Evolutionary conservation across 2,888 invertebrate genomes (phyloP).

Genomic region (Fissipunctia ypsillon): DNA sequence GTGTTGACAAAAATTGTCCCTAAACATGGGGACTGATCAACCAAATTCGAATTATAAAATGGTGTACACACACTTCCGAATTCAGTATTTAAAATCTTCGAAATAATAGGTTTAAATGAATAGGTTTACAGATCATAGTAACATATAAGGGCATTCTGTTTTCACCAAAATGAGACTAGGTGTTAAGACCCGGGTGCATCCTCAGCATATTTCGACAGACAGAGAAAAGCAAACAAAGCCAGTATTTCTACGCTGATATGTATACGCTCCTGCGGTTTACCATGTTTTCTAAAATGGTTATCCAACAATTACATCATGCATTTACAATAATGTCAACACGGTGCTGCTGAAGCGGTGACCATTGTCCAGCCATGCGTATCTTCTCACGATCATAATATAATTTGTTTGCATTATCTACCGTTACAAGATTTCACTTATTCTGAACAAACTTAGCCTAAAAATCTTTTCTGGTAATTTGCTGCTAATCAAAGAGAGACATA

Average conservation of each 20-base stretch:
- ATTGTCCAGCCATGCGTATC: constrained; percentile 63
- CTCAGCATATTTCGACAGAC: neutral
- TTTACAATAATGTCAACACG: constrained; percentile 36
- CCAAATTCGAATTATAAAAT: too few relatives aligned
- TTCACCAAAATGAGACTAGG: constrained; percentile 12
- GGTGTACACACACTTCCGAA: neutral
- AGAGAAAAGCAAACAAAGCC: constrained; percentile 15
- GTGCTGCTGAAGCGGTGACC: constrained; percentile 24
- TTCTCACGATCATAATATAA: constrained; percentile 67
- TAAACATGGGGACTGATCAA: too few relatives aligned
- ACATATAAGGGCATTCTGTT: neutral
- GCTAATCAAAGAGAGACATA: neutral
- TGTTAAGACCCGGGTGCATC: constrained; percentile 2
- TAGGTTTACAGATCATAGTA: neutral
- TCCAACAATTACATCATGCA: constrained; percentile 42
- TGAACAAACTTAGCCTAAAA: neutral
- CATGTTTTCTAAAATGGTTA: constrained; percentile 33
- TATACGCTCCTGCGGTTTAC: constrained; percentile 2
- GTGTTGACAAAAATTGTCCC: neutral
- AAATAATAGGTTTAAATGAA: neutral
- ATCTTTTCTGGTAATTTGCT: too few relatives aligned
- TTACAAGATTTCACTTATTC: constrained; percentile 43
- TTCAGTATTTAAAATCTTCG: neutral
- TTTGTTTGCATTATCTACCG: constrained; percentile 58
- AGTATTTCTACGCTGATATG: constrained; percentile 28